phyloP scores from a whole-genome alignment of 2,113 vertebrate species.

The Chionodraco myersi region DNA sequence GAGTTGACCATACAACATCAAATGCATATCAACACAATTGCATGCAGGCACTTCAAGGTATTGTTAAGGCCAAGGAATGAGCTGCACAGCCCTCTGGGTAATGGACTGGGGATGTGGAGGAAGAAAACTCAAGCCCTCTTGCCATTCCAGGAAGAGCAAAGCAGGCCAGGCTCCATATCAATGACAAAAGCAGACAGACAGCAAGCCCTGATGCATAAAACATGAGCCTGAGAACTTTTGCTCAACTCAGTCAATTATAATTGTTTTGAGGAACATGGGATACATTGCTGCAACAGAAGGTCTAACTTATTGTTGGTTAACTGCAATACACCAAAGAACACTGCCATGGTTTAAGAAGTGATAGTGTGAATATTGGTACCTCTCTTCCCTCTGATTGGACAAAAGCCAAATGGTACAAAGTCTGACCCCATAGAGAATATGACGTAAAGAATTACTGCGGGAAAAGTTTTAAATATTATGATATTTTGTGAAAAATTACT shows the following conservation, averaged over 20 bases:
- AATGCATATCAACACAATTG: slow-evolving; percentile 16
- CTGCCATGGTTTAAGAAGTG: slow-evolving; percentile 17
- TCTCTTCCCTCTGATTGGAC: not conserved
- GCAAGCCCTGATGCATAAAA: slow-evolving; percentile 76
- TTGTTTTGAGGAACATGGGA: slow-evolving; percentile 31
- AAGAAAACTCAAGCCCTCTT: slow-evolving; percentile 71
- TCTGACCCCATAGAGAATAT: slow-evolving; percentile 7
- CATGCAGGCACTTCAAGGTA: slow-evolving; percentile 49
- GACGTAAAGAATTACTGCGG: not conserved
- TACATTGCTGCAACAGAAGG: slow-evolving; percentile 4
- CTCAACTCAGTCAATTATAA: slow-evolving; percentile 50
- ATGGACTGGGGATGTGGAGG: slow-evolving; percentile 65
- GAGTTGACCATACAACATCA: not conserved
- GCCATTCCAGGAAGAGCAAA: slow-evolving; percentile 72
- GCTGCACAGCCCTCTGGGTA: slow-evolving; percentile 70
- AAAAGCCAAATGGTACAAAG: too few species aligned
- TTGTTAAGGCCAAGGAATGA: slow-evolving; percentile 67
- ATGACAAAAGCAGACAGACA: slow-evolving; percentile 79
- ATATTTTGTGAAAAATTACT: slow-evolving; percentile 39
- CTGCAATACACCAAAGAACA: not conserved
- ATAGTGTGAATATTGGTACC: not conserved
- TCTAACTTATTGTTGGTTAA: slow-evolving; percentile 32
- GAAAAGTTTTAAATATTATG: not conserved
- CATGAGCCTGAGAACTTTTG: slow-evolving; percentile 70
- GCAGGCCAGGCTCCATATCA: slow-evolving; percentile 60